Base-by-base conservation (phyloP, 1,140 invertebrate genomes). In the Heterodera schachtii region DNA sequence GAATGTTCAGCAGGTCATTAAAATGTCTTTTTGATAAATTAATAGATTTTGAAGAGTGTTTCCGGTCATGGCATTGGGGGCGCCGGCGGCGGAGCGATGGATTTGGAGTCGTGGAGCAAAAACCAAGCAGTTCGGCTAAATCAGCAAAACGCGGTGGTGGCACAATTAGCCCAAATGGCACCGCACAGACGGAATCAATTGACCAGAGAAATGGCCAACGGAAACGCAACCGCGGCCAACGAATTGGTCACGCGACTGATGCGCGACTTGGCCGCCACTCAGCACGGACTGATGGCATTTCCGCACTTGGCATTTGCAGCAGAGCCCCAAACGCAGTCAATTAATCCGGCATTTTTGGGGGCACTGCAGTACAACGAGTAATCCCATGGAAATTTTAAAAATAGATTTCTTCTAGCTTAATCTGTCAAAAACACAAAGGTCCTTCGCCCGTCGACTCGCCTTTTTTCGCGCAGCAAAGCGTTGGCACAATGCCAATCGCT, bases 121-220 rank as follows among this genome's bases (percentile, higher is more conserved):
- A 66, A 41, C 6, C 52, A 78, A 46, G 77, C 77, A 41, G 70
- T 78, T 21, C 5, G 31, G 49, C 66, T 70, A n/a, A 78, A 78
- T 13, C 77, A 78, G 21, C 64, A 80, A 31, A 80, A 80, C 11
- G 79, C 79, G 11, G 70, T 80, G 21, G 75, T 80, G 52, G 3
- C 76, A 6, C 79, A 80, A 31, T 21, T 80, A 46, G 57, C 71
- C 9, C 70, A 79, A 75, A 80, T 80, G 43, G 75, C 79, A 47
- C 79, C 79, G 1, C 79, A 80, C n/a, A 49, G 60, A 41, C 60
- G 79, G 9, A 80, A 80, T 11, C 13, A 77, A 52, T 66, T 80
- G 69, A 31, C 69, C 21, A 41, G 69, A 60, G 79, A 80, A 16
- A 52, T 80, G 11, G n/a, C 76, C 43, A 73, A 80, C 43, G 79